Evolutionary conservation across 1,140 invertebrate genomes (phyloP).

Genomic region (Dryas iulia): DNA sequence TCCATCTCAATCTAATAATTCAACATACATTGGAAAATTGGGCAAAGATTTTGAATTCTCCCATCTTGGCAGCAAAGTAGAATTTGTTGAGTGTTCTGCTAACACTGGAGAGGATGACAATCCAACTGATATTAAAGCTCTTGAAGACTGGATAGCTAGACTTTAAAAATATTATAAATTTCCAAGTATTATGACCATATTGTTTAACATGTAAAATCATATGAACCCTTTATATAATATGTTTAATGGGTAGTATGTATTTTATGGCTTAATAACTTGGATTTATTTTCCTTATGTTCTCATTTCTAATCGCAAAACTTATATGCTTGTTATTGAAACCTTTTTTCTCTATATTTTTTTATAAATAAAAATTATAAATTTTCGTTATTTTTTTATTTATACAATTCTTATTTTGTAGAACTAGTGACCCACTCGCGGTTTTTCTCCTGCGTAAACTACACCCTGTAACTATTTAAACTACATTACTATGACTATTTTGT

Average conservation of each 20-base stretch:
- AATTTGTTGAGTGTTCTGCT: conserved; percentile 87
- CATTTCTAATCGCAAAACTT: not conserved
- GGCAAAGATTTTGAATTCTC: conserved; percentile 92
- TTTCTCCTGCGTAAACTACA: too few relatives aligned
- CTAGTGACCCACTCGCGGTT: too few relatives aligned
- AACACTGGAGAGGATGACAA: conserved; percentile 81
- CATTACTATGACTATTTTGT: too few relatives aligned
- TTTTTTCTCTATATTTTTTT: conserved; percentile 17
- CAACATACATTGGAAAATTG: conserved; percentile 84
- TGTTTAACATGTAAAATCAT: not conserved
- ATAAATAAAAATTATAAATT: not conserved
- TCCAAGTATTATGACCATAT: not conserved
- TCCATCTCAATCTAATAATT: conserved; percentile 82
- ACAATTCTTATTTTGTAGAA: not conserved
- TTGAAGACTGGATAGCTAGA: conserved; percentile 85
- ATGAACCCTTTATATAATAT: not conserved
- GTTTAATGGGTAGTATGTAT: not conserved
- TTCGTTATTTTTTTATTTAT: not conserved
- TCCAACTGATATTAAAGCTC: conserved; percentile 80
- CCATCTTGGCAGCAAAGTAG: conserved; percentile 85
- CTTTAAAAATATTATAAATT: conserved; percentile 49
- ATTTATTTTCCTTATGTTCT: not conserved
- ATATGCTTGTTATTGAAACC: conserved; percentile 5
- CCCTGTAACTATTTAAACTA: too few relatives aligned
- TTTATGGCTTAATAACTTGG: not conserved